These are phyloP conservation scores for Caradrina kadenii DNA, from an alignment of 2,888 invertebrate genomes.

Conservation along the genomic window DNA sequence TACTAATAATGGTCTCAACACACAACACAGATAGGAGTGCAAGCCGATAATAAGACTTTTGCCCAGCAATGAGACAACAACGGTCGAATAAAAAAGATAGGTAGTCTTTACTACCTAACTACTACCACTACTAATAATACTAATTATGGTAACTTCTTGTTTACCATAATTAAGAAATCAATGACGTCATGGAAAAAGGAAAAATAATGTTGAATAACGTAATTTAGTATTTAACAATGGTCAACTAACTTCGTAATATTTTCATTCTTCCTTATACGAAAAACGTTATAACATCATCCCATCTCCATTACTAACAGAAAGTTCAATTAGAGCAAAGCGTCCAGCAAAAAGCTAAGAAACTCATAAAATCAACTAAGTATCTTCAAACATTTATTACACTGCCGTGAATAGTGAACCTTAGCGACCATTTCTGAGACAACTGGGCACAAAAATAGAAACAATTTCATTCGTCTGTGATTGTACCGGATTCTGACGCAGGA, in stretches of 20 bases:
- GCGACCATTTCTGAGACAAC: slow-evolving; percentile 25
- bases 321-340: slow-evolving; percentile 42
- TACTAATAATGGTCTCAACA: too few species aligned
- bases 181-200: too few species aligned
- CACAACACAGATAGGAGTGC: too few species aligned
- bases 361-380: slow-evolving; percentile 33
- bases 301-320: slow-evolving; percentile 23
- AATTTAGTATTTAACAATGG: too few species aligned
- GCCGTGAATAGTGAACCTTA: slow-evolving; percentile 48
- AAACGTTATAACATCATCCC: slow-evolving; percentile 5
- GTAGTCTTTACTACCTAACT: too few species aligned
- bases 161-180: too few species aligned
- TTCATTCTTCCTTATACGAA: neutral
- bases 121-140: too few species aligned
- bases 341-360: slow-evolving; percentile 37
- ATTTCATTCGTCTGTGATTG: slow-evolving; percentile 33
- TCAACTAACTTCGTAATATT: neutral
- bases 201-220: too few species aligned
- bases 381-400: slow-evolving; percentile 44
- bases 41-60: too few species aligned
- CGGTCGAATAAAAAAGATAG: too few species aligned
- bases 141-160: too few species aligned
- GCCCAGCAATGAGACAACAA: too few species aligned
- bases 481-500: neutral
- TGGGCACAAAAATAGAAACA: slow-evolving; percentile 27